phyloP scores from a whole-genome alignment of 2,888 invertebrate species.

The Caenorhabditis wallacei region DNA sequence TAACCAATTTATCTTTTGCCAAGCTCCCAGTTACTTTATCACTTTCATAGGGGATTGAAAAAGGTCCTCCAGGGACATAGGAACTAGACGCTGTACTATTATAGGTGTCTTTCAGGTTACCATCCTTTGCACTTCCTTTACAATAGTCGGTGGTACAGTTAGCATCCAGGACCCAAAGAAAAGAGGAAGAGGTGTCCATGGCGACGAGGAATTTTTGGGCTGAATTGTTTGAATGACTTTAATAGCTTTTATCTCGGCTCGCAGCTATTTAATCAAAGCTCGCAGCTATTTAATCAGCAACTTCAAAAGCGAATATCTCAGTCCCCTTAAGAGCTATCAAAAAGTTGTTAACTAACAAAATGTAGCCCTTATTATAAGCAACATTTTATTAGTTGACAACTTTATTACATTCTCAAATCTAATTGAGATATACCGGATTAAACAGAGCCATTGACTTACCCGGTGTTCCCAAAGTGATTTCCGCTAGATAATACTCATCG shows the following conservation, averaged over 20 bases:
- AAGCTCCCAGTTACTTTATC: constrained; percentile 73
- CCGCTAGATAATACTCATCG: constrained; percentile 79
- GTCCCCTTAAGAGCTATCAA: background rate
- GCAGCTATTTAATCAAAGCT: too few species aligned
- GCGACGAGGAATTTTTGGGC: constrained; percentile 72
- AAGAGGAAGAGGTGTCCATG: constrained; percentile 76
- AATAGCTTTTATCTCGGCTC: too few species aligned
- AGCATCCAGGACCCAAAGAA: constrained; percentile 77
- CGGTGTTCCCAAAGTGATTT: constrained; percentile 76
- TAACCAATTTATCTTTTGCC: constrained; percentile 69
- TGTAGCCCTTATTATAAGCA: too few species aligned
- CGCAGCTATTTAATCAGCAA: too few species aligned
- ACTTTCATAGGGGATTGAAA: constrained; percentile 75
- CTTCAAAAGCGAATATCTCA: too few species aligned
- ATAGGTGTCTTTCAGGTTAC: constrained; percentile 72
- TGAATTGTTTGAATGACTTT: constrained; percentile 18
- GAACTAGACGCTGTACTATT: constrained; percentile 71
- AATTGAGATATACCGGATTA: too few species aligned
- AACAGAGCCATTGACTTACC: background rate
- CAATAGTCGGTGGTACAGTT: constrained; percentile 70
- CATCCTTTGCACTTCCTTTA: constrained; percentile 63
- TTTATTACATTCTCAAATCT: too few species aligned
- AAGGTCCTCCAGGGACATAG: background rate
- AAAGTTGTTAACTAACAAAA: background rate
- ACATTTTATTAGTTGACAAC: too few species aligned